Evolutionary conservation across 2,888 invertebrate genomes (phyloP), one percentile per base, ranked within the genome.

Genomic region (Tinea trinotella): DNA sequence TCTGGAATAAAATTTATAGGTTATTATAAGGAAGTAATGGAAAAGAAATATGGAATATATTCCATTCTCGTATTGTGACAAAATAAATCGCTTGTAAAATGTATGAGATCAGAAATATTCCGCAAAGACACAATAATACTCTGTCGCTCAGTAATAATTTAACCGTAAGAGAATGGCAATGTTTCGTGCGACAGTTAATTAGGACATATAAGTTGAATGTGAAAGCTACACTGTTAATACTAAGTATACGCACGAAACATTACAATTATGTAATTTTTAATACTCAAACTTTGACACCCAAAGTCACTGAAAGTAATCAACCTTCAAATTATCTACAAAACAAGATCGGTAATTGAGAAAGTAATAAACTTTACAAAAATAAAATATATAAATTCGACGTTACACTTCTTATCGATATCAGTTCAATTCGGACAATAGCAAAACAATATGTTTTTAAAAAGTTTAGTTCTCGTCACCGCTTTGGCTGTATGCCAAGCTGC

Each of bases 1-100:
- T 55, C 89, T 89, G 67, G 7, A 40, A 15, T 6, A n/a, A 40
- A 40, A 40, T 30, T 30, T 7, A 30, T 30, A 30, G 7, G 22
- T 7, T 22, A 22, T 22, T 22, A 22, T 22, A 7, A 22, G 30
- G 30, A 30, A 30, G 30, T 30, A 30, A 30, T 30, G 30, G 30
- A 30, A 30, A 2, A 30, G 2, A 30, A 30, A 30, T 30, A 1
- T 30, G 30, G 2, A 30, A 4, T 30, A 7, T 4, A 7, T n/a
- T n/a, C n/a, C n/a, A 30, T 4, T 22, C n/a, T 4, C 1, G 30
- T 30, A 4, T 30, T 30, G n/a, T n/a, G n/a, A 22, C 22, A 22
- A 22, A 22, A 22, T 5, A 22, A 22, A 22, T 22, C n/a, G n/a
- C n/a, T n/a, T n/a, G n/a, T n/a, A n/a, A n/a, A n/a, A n/a, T n/a